Conservation (phyloP, 1,140 invertebrate genomes). For the Argopecten irradians region DNA sequence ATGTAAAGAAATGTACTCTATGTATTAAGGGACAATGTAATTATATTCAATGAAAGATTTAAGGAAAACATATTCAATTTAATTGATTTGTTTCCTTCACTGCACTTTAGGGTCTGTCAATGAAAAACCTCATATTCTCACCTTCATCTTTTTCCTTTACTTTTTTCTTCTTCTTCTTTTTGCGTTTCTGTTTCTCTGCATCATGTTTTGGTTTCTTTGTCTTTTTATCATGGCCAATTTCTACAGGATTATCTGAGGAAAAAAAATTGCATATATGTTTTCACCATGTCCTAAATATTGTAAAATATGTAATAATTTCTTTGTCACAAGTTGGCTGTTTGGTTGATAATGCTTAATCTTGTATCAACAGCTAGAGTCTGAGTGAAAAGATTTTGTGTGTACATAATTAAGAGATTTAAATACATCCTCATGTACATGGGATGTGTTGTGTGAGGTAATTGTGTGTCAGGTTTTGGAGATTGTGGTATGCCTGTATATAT, state of each 20-base stretch:
- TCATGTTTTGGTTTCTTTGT: constrained; percentile 59
- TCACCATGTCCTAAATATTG: not conserved
- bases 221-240: constrained; percentile 57
- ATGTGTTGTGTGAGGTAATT: too few species aligned
- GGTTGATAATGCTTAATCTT: not conserved
- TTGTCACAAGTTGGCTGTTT: not conserved
- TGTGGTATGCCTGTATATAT: too few species aligned
- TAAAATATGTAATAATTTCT: not conserved
- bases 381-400: not conserved
- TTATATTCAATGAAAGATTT: too few species aligned
- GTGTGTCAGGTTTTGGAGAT: too few species aligned
- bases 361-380: not conserved
- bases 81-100: too few species aligned
- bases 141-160: constrained; percentile 83
- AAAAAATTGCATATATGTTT: not conserved
- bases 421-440: too few species aligned
- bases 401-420: too few species aligned
- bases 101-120: not conserved
- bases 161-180: constrained; percentile 87
- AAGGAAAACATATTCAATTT: too few species aligned
- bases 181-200: constrained; percentile 75
- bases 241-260: constrained; percentile 34
- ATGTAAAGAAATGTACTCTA: too few species aligned
- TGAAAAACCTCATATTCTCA: not conserved
- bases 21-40: too few species aligned